Evolutionary conservation across 2,113 vertebrate species (phyloP).

Genomic region (Urocitellus parryii): DNA sequence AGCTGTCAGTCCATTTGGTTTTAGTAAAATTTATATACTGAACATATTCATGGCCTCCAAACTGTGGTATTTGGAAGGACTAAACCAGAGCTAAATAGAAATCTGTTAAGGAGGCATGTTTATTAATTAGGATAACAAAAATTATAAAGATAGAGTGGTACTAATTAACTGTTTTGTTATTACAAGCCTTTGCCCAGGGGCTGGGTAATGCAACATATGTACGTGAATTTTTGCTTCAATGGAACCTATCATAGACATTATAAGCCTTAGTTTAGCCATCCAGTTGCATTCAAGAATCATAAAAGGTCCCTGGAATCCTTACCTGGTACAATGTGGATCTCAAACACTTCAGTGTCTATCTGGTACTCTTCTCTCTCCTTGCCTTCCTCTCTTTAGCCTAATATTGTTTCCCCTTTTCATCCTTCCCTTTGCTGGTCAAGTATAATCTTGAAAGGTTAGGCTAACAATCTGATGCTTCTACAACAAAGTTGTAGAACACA

Average conservation of each 20-base stretch:
- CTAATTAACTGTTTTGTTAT: neutral
- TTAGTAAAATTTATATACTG: constrained; percentile 58
- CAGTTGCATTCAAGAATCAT: neutral
- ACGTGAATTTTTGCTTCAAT: neutral
- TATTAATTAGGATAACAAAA: constrained; percentile 59
- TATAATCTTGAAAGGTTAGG: constrained; percentile 32
- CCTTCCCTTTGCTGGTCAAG: neutral
- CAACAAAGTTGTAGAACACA: neutral
- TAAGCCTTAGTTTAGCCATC: neutral
- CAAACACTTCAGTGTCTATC: too few species aligned
- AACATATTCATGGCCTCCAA: neutral
- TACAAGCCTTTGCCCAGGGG: neutral
- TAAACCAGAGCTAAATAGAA: neutral
- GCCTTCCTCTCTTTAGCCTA: neutral
- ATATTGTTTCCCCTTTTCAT: neutral
- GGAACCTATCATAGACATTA: neutral
- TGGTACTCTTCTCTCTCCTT: neutral
- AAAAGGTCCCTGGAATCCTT: neutral
- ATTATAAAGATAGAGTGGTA: neutral
- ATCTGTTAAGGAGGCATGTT: constrained; percentile 3
- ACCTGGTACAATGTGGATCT: neutral
- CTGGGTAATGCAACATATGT: neutral
- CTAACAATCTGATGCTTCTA: constrained; percentile 8
- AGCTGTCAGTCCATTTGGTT: neutral
- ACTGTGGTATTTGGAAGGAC: neutral